phyloP scores from a whole-genome alignment of 2,113 vertebrate genomes.

The Eurystomus gularis region DNA sequence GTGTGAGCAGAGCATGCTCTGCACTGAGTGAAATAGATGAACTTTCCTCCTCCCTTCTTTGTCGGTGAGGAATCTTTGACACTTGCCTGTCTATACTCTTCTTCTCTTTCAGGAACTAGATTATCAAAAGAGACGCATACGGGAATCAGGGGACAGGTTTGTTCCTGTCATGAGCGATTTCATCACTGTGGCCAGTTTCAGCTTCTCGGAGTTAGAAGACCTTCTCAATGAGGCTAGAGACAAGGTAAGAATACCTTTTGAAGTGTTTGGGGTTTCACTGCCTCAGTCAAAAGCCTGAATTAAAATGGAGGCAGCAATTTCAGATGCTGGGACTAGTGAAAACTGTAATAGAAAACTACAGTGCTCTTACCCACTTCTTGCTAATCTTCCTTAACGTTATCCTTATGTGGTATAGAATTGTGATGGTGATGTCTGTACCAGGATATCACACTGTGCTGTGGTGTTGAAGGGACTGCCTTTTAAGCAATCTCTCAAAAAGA shows the following conservation, averaged over 20 bases:
- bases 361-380: neutral
- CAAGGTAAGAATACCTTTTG: conserved; percentile 77
- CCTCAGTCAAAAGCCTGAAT: neutral
- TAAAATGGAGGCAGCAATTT: neutral
- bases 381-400: neutral
- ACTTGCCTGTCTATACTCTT: neutral
- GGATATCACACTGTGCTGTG: neutral
- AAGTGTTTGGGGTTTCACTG: neutral
- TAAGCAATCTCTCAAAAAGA: neutral
- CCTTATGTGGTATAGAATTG: neutral
- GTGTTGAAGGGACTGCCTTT: neutral
- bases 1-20: neutral
- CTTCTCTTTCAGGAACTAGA: conserved; percentile 85
- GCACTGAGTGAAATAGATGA: neutral
- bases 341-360: neutral
- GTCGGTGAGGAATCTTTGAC: neutral
- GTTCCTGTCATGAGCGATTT: conserved; percentile 95
- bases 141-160: conserved; percentile 88
- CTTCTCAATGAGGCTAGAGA: conserved; percentile 90
- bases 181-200: conserved; percentile 96
- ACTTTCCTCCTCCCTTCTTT: neutral
- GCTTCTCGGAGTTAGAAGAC: conserved; percentile 96
- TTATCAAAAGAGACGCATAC: conserved; percentile 87
- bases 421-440: neutral
- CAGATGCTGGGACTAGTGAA: neutral